A percentile compares a stretch with the other conserved stretches of the same genome.
Evolutionary conservation across 2,113 vertebrate genomes (phyloP).

Genomic region (Alces alces): DNA sequence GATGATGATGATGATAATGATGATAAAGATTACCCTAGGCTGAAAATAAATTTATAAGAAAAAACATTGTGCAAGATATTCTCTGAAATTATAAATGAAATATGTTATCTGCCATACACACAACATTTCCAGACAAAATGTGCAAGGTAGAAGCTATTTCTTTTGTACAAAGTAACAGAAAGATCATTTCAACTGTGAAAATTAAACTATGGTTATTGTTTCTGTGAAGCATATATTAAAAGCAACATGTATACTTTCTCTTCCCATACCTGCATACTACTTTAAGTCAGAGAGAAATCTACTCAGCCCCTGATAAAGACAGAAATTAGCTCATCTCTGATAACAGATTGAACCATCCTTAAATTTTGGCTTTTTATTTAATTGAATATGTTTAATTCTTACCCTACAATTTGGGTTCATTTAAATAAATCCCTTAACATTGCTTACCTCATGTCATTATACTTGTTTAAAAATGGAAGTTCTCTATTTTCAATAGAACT

Average conservation of each 20-base stretch:
- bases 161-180: slow-evolving; percentile 54
- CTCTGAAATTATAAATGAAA: slow-evolving; percentile 70
- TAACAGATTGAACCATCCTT: neutral
- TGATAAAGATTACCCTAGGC: slow-evolving; percentile 63
- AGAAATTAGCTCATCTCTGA: neutral
- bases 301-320: neutral
- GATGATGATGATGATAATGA: slow-evolving; percentile 52
- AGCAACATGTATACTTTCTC: slow-evolving; percentile 15
- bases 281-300: neutral
- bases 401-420: neutral
- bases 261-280: neutral
- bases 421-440: neutral
- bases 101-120: slow-evolving; percentile 44
- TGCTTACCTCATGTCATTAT: neutral
- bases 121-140: slow-evolving; percentile 57
- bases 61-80: slow-evolving; percentile 58
- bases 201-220: slow-evolving; percentile 57
- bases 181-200: slow-evolving; percentile 61
- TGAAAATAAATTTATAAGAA: slow-evolving; percentile 71
- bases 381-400: neutral
- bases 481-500: slow-evolving; percentile 30
- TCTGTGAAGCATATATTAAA: slow-evolving; percentile 2
- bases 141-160: slow-evolving; percentile 67
- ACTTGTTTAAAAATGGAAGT: slow-evolving; percentile 13
- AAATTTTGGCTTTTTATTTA: neutral